These are phyloP conservation scores for Dascillus cervinus DNA, from an alignment of 2,888 invertebrate genomes.

Conservation along the genomic window DNA sequence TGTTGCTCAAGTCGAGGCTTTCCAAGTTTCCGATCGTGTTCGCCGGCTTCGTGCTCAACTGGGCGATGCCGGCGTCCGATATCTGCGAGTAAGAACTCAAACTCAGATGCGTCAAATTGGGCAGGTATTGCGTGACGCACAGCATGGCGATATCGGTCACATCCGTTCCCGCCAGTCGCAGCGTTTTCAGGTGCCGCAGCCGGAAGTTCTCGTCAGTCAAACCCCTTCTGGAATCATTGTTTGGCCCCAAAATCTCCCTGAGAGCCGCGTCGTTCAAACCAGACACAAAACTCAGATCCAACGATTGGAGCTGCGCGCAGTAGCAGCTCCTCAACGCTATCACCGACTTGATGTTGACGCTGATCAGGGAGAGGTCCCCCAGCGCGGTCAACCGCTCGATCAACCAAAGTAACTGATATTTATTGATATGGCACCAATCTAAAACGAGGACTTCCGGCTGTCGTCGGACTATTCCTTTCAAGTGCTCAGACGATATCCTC, in stretches of 20 bases:
- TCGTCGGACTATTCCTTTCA: constrained; percentile 67
- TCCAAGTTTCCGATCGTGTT: constrained; percentile 58
- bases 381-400: constrained; percentile 77
- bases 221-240: constrained; percentile 75
- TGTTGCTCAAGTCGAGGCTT: constrained; percentile 73
- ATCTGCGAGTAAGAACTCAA: constrained; percentile 80
- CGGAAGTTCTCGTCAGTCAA: constrained; percentile 66
- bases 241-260: constrained; percentile 78
- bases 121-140: constrained; percentile 68
- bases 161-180: constrained; percentile 80
- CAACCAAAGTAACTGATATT: constrained; percentile 88
- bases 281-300: constrained; percentile 82
- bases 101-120: constrained; percentile 67
- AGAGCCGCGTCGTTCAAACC: constrained; percentile 78
- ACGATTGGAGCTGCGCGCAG: constrained; percentile 67
- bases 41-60: constrained; percentile 70
- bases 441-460: constrained; percentile 80
- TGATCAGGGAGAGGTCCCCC: constrained; percentile 70
- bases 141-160: constrained; percentile 81
- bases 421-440: constrained; percentile 82
- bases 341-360: constrained; percentile 44
- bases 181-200: constrained; percentile 65
- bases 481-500: constrained; percentile 37
- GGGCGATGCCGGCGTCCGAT: constrained; percentile 85
- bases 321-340: constrained; percentile 32